Evolutionary conservation across 2,888 invertebrate species (phyloP), one percentile per base, ranked within the genome.

Genomic region (Temnothorax rugatulus): DNA sequence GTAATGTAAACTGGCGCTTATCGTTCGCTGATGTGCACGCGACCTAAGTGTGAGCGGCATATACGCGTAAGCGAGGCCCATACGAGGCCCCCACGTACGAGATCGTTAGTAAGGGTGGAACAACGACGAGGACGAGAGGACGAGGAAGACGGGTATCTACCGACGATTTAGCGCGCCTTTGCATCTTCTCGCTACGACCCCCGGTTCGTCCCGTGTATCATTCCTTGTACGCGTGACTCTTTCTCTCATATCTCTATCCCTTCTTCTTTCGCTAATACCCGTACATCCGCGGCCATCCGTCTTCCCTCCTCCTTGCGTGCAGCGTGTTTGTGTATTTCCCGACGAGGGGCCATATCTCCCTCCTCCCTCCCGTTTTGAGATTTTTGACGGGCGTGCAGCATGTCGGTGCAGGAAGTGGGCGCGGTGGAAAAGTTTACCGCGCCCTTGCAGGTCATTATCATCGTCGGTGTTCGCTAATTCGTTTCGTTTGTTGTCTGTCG

Each of bases 81-180:
- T 79, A 79, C 47, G 84, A 89, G 61, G 88, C 77, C 83, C 84
- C 79, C 87, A 87, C 88, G 89, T 91, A 91, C 91, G 91, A 92
- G 93, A 93, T 93, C 93, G 93, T 93, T 93, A 93, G 93, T 88
- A 89, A 89, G 90, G 91, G 88, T 90, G 90, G 90, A 89, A 90
- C 88, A 87, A 89, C 88, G 86, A 82, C 84, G 84, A 84, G 86
- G 86, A 82, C 84, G 84, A 84, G 86, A 83, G 83, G 84, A 85
- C 77, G 77, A 87, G 81, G 89, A 87, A 86, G 86, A 90, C 86
- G 79, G 82, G 88, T 87, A 86, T 83, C 89, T 84, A 76, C 87
- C 86, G 87, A 90, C 90, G 90, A 90, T 90, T 90, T 90, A 90
- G 85, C 90, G 86, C 86, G 87, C 84, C 89, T 90, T 88, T 88